A percentile compares a stretch with the other conserved stretches of the same genome.
These are phyloP conservation scores for Cotesia congregata DNA, from an alignment of 2,888 invertebrate genomes.

Conservation along the genomic window DNA sequence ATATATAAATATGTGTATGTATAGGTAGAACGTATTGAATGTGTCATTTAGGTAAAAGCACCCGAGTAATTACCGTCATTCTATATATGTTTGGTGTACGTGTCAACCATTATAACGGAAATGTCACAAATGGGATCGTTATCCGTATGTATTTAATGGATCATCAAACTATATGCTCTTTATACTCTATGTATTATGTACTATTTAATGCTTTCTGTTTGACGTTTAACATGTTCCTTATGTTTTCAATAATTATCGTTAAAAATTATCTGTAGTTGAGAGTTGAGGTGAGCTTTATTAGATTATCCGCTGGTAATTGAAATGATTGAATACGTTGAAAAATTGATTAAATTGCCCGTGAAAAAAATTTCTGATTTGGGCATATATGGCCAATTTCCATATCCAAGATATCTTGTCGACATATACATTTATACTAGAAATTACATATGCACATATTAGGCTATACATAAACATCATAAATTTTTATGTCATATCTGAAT, in stretches of 20 bases:
- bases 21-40: background rate
- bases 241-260: background rate
- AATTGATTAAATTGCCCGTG: too few species aligned
- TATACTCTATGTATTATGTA: too few species aligned
- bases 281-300: background rate
- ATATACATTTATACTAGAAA: too few species aligned
- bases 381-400: too few species aligned
- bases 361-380: too few species aligned
- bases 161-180: background rate
- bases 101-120: background rate
- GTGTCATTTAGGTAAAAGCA: background rate
- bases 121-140: conserved; percentile 1
- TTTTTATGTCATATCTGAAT: too few species aligned
- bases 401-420: too few species aligned
- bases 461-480: too few species aligned
- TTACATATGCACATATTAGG: too few species aligned
- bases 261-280: background rate
- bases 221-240: background rate
- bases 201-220: background rate
- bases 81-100: background rate
- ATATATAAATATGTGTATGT: background rate
- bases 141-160: background rate
- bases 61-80: background rate
- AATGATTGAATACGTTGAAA: background rate
- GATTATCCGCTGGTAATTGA: background rate